Conservation (phyloP, 2,797 vertebrate species). For the Bradypodion pumilum region DNA sequence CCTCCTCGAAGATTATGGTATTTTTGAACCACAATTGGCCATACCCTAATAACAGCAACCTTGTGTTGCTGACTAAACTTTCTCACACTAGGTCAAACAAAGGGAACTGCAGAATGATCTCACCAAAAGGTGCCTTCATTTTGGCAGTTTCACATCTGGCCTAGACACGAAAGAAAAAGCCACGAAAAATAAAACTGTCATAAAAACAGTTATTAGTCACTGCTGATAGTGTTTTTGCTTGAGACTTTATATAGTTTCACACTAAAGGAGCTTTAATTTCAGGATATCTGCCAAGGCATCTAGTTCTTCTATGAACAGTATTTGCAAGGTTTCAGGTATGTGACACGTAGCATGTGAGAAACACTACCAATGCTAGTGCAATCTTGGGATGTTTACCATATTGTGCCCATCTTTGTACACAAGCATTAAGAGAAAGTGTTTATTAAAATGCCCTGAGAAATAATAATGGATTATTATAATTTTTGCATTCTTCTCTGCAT, state of each 20-base stretch:
- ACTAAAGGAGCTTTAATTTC: slow-evolving; percentile 62
- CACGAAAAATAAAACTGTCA: slow-evolving; percentile 16
- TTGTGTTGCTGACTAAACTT: too few species aligned
- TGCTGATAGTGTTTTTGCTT: slow-evolving; percentile 53
- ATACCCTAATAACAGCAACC: too few species aligned
- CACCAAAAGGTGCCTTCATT: too few species aligned
- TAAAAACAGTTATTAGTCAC: slow-evolving; percentile 61
- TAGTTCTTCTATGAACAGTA: slow-evolving; percentile 50
- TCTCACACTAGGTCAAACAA: too few species aligned
- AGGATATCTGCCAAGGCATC: slow-evolving; percentile 65
- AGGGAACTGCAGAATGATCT: too few species aligned
- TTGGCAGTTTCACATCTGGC: too few species aligned
- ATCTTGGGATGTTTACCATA: slow-evolving; percentile 25
- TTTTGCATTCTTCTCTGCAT: slow-evolving; percentile 41
- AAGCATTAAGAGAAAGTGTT: slow-evolving; percentile 9
- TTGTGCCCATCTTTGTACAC: slow-evolving; percentile 42
- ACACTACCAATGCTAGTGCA: slow-evolving; percentile 49
- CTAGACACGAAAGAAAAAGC: too few species aligned
- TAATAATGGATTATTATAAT: slow-evolving; percentile 42
- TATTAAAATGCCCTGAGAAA: slow-evolving; percentile 38
- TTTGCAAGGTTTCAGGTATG: slow-evolving; percentile 55
- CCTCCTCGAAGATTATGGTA: too few species aligned
- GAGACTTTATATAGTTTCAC: slow-evolving; percentile 58
- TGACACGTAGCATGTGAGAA: too few species aligned
- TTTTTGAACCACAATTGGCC: too few species aligned